Evolutionary conservation across 2,888 invertebrate genomes (phyloP).

Genomic region (Harpagoxenus sublaevis): DNA sequence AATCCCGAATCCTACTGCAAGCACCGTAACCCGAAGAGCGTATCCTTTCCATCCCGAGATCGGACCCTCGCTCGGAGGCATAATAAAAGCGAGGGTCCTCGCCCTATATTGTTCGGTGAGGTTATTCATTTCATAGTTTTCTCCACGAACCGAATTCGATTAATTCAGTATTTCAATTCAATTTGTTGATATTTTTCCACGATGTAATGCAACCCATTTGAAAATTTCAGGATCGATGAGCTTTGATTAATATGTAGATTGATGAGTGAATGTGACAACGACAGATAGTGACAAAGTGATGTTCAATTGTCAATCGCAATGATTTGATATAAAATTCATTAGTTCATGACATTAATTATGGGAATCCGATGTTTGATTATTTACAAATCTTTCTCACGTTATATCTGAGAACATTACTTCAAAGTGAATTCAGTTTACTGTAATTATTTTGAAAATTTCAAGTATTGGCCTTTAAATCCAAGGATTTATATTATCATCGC

Average conservation of each 20-base stretch:
- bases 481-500: no score
- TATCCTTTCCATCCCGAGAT: constrained; percentile 61
- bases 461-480: no score
- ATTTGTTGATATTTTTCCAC: not conserved
- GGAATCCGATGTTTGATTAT: not conserved
- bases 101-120: constrained; percentile 40
- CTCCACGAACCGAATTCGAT: not conserved
- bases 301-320: constrained; percentile 2
- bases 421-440: no score
- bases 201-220: not conserved
- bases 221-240: constrained; percentile 1
- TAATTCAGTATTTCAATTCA: not conserved
- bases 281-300: constrained; percentile 17
- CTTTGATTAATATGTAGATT: constrained; percentile 9
- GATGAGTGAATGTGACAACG: constrained; percentile 4
- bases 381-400: not conserved
- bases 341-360: not conserved
- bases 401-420: not conserved
- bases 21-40: constrained; percentile 51
- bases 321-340: not conserved
- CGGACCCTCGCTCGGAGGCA: constrained; percentile 1
- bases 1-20: constrained; percentile 64
- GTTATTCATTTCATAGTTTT: constrained; percentile 36
- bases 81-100: constrained; percentile 21
- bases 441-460: no score